Conservation (phyloP, 2,113 vertebrate species). For the Corvus moneduloides region DNA sequence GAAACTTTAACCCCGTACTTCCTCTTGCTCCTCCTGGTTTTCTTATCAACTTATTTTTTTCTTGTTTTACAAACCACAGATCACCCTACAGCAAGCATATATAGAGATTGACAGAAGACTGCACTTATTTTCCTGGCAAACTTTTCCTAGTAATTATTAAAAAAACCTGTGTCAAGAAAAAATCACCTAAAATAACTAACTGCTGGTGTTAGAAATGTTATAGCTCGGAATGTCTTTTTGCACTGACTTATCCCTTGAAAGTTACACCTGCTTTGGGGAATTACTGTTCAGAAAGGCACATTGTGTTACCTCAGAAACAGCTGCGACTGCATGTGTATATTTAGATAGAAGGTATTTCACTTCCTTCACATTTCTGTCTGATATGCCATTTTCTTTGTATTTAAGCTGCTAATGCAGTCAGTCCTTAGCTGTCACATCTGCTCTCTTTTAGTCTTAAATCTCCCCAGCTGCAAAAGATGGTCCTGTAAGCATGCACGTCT, state of each 20-base stretch:
- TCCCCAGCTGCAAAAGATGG: not conserved
- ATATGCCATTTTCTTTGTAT: conserved; percentile 32
- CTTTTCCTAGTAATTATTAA: not conserved
- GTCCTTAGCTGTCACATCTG: not conserved
- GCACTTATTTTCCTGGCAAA: not conserved
- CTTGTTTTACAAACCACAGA: not conserved
- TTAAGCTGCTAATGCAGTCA: conserved; percentile 23
- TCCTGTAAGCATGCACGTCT: not conserved
- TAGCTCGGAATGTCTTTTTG: not conserved
- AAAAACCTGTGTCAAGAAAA: not conserved
- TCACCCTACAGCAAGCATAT: not conserved
- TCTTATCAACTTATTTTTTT: not conserved
- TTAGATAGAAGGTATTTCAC: conserved; percentile 41
- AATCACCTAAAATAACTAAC: conserved; percentile 14
- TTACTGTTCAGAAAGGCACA: conserved; percentile 27
- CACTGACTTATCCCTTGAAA: conserved; percentile 33
- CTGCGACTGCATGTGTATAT: conserved; percentile 25
- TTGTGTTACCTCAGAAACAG: conserved; percentile 55
- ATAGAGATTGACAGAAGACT: not conserved
- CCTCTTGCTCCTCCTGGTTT: not conserved
- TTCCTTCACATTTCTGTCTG: conserved; percentile 26
- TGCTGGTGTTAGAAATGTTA: not conserved
- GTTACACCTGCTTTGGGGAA: conserved; percentile 45
- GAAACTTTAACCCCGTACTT: not conserved
- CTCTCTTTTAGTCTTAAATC: not conserved